Conservation (phyloP, 2,797 vertebrate genomes). For the Parauchenoglanis ngamensis region DNA sequence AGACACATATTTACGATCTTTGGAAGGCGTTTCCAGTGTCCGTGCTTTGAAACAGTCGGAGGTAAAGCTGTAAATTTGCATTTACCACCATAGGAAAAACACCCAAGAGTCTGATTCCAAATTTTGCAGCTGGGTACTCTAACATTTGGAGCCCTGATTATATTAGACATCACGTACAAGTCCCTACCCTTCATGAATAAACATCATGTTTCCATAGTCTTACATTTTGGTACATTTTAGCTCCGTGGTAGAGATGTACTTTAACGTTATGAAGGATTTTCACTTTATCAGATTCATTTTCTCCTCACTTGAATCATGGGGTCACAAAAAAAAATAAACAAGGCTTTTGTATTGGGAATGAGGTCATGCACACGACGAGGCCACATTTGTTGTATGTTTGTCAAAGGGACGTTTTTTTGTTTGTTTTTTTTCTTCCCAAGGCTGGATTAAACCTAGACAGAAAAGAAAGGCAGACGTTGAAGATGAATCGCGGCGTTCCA, state of each 20-base stretch:
- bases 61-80: not conserved
- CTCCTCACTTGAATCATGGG: not conserved
- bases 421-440: constrained; percentile 21
- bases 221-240: not conserved
- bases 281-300: not conserved
- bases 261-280: not conserved
- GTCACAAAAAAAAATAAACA: not conserved
- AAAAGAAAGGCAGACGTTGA: constrained; percentile 63
- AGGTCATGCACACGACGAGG: constrained; percentile 60
- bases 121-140: not conserved
- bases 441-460: constrained; percentile 64
- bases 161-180: not conserved
- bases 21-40: not conserved
- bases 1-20: not conserved
- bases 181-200: not conserved
- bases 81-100: not conserved
- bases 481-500: constrained; percentile 65
- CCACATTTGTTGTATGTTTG: constrained; percentile 48
- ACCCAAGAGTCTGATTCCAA: not conserved
- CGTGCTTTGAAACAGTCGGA: not conserved
- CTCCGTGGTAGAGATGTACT: not conserved
- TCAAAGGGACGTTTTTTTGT: constrained; percentile 50
- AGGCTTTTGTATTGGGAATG: constrained; percentile 59
- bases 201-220: not conserved
- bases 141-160: not conserved